Evolutionary conservation across 2,888 invertebrate species (phyloP), one percentile per base, ranked within the genome.

Genomic region (Drosophila cognata): DNA sequence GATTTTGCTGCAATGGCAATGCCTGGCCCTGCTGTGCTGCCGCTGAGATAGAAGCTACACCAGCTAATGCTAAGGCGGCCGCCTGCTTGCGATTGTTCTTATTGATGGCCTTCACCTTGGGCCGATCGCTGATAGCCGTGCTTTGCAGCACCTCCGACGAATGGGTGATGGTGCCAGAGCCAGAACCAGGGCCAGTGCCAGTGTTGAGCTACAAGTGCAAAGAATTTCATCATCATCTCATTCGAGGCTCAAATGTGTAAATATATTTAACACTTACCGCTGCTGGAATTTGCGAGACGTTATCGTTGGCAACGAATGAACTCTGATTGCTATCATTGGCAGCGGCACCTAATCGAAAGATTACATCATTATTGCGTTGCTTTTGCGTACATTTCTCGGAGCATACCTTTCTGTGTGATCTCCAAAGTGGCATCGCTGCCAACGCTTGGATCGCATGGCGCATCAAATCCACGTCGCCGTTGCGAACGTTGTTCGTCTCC

Each of bases 51-150:
- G 60, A 72, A 21, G 68, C 60, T 56, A 65, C 33, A 4, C 51
- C 68, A 3, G 68, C 59, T 59, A 77, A 16, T 59, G 75, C 60
- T 75, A 83, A 52, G 77, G 87, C 87, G 25, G 89, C 86, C 56
- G 83, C 90, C 91, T 95, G 95, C 93, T 97, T 97, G 58, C 96
- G 95, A 92, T 96, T 97, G 92, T 97, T 97, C 92, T 97, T 96
- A 59, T 96, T 95, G 60, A 95, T 95, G 50, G 96, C 96, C 93
- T 97, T 97, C 52, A 96, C 97, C 93, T 97, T 97, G 70, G 97
- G 96, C 88, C 97, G 95, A 93, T 97, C 97, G 94, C 96, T 96
- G 88, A 97, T 96, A 77, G 96, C 96, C 70, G 96, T 96, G 90
- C 95, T 95, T 94, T 96, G 94, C 31, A 93, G 92, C 41, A 93